These are phyloP conservation scores for Eulemur albifrons DNA, from an alignment of 2,797 vertebrate species.

Conservation along the genomic window DNA sequence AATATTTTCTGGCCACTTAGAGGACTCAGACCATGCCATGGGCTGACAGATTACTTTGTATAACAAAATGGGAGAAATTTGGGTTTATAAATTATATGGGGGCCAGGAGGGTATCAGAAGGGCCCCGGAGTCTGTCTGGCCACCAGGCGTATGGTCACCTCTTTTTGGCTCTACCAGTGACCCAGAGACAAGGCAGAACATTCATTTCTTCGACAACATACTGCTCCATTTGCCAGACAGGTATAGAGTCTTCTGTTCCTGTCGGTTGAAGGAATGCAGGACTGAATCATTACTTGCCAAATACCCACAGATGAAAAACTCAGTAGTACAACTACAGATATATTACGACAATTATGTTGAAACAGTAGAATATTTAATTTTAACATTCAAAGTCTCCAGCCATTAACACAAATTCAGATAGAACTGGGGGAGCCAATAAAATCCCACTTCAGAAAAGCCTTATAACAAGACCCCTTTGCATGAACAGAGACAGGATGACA, in stretches of 20 bases:
- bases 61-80: not conserved
- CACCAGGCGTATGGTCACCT: not conserved
- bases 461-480: not conserved
- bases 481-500: not conserved
- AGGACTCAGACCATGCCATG: not conserved
- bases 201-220: not conserved
- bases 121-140: not conserved
- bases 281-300: not conserved
- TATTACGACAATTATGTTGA: not conserved
- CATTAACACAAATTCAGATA: not conserved
- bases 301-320: not conserved
- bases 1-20: not conserved
- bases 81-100: not conserved
- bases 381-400: not conserved
- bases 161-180: not conserved
- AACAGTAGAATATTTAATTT: conserved; percentile 24
- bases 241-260: not conserved
- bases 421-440: not conserved
- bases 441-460: not conserved
- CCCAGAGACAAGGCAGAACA: not conserved
- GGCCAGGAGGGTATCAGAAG: not conserved
- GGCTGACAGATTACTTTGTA: not conserved
- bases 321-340: not conserved
- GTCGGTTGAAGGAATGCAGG: not conserved
- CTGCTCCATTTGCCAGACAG: not conserved